Evolutionary conservation across 2,888 invertebrate genomes (phyloP).

Genomic region (Thera obeliscata): DNA sequence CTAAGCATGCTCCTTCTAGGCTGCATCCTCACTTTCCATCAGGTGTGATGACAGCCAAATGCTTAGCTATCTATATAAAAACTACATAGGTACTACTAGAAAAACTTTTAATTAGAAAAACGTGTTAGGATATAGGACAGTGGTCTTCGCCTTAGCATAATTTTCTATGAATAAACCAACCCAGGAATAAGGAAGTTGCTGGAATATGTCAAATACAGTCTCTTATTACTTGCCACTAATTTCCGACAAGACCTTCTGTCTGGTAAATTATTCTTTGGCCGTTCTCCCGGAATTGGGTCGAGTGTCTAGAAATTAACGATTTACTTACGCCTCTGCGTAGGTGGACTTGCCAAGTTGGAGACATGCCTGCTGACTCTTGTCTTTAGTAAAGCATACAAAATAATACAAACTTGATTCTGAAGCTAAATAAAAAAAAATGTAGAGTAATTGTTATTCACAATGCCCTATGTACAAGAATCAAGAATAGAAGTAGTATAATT

Average conservation of each 20-base stretch:
- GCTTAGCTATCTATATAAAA: no score
- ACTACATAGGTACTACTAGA: no score
- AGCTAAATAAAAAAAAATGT: background rate
- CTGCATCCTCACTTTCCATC: no score
- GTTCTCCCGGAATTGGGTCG: constrained; percentile 57
- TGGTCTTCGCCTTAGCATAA: background rate
- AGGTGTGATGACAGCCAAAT: no score
- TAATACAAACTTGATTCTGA: background rate
- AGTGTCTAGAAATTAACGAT: constrained; percentile 69
- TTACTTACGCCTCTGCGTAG: constrained; percentile 52
- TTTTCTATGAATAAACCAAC: background rate
- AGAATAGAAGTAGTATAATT: no score
- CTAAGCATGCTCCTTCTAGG: no score
- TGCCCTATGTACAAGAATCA: no score
- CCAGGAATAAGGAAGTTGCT: background rate
- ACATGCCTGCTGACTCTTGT: constrained; percentile 20
- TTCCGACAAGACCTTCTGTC: constrained; percentile 16
- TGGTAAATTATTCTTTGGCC: constrained; percentile 45
- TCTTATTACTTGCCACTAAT: background rate
- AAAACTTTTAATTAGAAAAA: no score
- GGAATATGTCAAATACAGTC: background rate
- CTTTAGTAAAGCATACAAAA: background rate
- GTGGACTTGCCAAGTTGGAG: constrained; percentile 35
- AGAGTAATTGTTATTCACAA: no score
- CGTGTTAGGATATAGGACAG: no score